Evolutionary conservation across 2,888 invertebrate genomes (phyloP).

Genomic region (Tetramorium bicarinatum): DNA sequence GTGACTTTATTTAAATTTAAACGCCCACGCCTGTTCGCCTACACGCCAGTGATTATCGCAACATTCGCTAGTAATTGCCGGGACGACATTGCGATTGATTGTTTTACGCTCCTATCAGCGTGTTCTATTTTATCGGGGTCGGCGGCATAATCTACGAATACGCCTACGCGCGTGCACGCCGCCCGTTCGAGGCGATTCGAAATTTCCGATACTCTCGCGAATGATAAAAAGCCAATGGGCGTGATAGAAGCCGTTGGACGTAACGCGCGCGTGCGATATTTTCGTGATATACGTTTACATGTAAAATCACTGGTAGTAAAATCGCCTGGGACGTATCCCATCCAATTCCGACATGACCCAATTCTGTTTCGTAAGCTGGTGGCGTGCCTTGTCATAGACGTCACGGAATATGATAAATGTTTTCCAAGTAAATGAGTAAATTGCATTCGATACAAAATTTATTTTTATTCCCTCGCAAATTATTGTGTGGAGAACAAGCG

Average conservation of each 20-base stretch:
- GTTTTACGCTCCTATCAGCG: slow-evolving; percentile 60
- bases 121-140: slow-evolving; percentile 68
- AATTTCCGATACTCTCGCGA: slow-evolving; percentile 40
- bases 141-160: slow-evolving; percentile 64
- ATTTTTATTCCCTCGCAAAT: slow-evolving; percentile 25
- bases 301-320: slow-evolving; percentile 56
- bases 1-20: slow-evolving; percentile 60
- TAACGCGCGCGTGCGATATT: slow-evolving; percentile 51
- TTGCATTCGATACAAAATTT: slow-evolving; percentile 49
- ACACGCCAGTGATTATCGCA: slow-evolving; percentile 66
- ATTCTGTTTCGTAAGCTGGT: slow-evolving; percentile 53
- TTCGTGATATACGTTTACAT: slow-evolving; percentile 40
- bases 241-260: slow-evolving; percentile 63
- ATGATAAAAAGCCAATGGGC: slow-evolving; percentile 60
- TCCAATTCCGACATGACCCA: slow-evolving; percentile 56
- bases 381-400: slow-evolving; percentile 55
- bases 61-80: slow-evolving; percentile 72
- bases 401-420: slow-evolving; percentile 56
- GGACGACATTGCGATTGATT: slow-evolving; percentile 73
- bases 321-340: slow-evolving; percentile 56
- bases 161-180: slow-evolving; percentile 40
- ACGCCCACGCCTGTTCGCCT: slow-evolving; percentile 16
- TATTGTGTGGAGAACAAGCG: background rate
- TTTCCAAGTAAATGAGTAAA: slow-evolving; percentile 53
- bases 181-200: slow-evolving; percentile 27